Base-by-base conservation (phyloP, 2,797 vertebrate genomes). In the Catostomus latipinnis region DNA sequence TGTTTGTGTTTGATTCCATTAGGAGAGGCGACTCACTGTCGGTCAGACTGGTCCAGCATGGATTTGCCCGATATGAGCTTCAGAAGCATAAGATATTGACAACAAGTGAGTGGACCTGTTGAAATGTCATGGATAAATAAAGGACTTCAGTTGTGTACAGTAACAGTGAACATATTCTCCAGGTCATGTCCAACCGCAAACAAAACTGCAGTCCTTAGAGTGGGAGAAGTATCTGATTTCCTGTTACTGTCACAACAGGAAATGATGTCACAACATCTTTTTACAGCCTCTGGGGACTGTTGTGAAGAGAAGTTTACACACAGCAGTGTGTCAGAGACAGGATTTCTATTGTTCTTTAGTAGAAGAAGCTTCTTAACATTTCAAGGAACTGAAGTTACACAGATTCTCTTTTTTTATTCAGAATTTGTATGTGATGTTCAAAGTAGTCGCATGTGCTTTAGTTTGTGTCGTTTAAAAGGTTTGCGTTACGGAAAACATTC, bases 1-100 rank as follows among this genome's bases (percentile, higher is more conserved):
- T 22, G 14, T 11, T 8, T 34, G 6, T 56, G 0, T 74, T 68
- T 69, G 0, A 73, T 54, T 6, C 5, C 81, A 89, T 83, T 67
- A 94, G 93, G 89, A 91, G 93, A 81, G 88, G 94, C 11, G 88
- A 92, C 1, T 88, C 93, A 0, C 46, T 94, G 71, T 94, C 93
- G 45, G 1, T 93, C 78, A 92, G 92, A 83, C 86, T 94, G 76
- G 88, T 92, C 22, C 91, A 93, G 49, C 92, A 92, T 10, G 92
- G 93, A 73, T 92, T 93, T 1, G 92, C 92, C 3, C 86, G 82
- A 46, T 92, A 92, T 45, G 67, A 49, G 58, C 77, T 88, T 71
- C 71, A 92, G 72, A 90, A 83, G 78, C 86, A 79, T 43, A 13
- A 11, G 5, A 18, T 62, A 22, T 8, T 80, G 1, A 91, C 85